These are phyloP conservation scores for Tokudaia muenninki DNA, from an alignment of 2,797 vertebrate genomes.

Conservation along the genomic window DNA sequence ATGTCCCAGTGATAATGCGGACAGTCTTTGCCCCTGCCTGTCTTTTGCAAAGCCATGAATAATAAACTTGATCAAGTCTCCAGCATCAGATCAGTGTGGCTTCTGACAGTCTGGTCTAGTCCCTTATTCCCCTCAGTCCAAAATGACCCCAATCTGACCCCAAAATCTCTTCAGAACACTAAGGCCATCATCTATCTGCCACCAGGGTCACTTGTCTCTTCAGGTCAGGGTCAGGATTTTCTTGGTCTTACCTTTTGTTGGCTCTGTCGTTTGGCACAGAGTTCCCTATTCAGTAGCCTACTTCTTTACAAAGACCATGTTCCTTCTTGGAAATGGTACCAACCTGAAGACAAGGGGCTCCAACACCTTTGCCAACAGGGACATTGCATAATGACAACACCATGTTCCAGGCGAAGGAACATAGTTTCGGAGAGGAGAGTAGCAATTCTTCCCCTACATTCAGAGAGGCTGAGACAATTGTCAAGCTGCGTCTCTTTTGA, in stretches of 20 bases:
- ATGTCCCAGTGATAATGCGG: background rate
- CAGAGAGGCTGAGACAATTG: background rate
- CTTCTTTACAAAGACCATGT: constrained; percentile 56
- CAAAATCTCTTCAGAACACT: background rate
- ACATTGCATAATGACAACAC: constrained; percentile 70
- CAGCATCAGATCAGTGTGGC: background rate
- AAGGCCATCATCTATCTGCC: constrained; percentile 55
- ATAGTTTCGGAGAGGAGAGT: background rate
- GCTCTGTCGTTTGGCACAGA: constrained; percentile 70
- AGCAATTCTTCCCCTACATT: background rate
- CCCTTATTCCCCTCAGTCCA: background rate
- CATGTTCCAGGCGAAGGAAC: constrained; percentile 28
- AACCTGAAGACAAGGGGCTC: constrained; percentile 67
- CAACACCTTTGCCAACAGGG: constrained; percentile 53
- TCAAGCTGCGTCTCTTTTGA: background rate
- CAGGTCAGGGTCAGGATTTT: constrained; percentile 49
- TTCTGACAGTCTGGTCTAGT: background rate
- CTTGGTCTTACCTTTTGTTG: constrained; percentile 67
- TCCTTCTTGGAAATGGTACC: constrained; percentile 71
- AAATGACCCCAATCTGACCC: background rate
- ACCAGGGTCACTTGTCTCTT: background rate
- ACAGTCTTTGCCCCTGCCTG: background rate
- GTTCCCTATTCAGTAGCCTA: constrained; percentile 68
- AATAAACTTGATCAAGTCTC: background rate
- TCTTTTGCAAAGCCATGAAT: background rate